Base-by-base conservation (phyloP, 1,140 invertebrate genomes). In the Drosophila insularis region DNA sequence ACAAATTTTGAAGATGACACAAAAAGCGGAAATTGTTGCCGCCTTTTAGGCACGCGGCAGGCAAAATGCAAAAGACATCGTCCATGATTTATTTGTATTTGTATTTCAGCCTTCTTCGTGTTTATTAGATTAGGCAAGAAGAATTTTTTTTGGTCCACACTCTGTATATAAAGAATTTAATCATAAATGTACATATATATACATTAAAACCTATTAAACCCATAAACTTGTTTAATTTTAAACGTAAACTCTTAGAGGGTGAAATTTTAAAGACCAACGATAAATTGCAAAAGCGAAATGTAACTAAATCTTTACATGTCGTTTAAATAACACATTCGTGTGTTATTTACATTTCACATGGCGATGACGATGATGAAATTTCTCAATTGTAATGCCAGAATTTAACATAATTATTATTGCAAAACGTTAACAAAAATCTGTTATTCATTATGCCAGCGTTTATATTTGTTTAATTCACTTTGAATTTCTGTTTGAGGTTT, bases 51-150 rank as follows among this genome's bases (percentile, higher is more conserved):
- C 55, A 58, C 43, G 43, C 43, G 43, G 43, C 43, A 21, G 17
- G 43, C 14, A 50, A 50, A 50, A 50, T 50, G 43, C 8, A 50
- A 50, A 50, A 50, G 43, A 50, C 43, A 50, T 50, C 43, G 43
- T 3, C 55, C 55, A 58, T 17, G 31, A 58, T 35, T 58, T 58
- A 58, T 58, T 58, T 58, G 31, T 56, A 56, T 56, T 56, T 56
- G 55, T 58, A 17, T 56, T 56, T 35, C 43, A 50, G 54, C 54
- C 54, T 56, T 8, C 27, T 56, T 14, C n/a, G 54, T 32, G 54
- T 56, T 56, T 56, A 56, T 56, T 56, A 56, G 54, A 56, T 56
- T 56, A 56, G 54, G 27, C 54, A 56, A 27, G 27, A 50, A 50
- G 43, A 50, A 21, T 50, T 27, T 27, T 27, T 27, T 27, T 27